Evolutionary conservation across 1,140 invertebrate species (phyloP).

Genomic region (Magallana ariakensis): DNA sequence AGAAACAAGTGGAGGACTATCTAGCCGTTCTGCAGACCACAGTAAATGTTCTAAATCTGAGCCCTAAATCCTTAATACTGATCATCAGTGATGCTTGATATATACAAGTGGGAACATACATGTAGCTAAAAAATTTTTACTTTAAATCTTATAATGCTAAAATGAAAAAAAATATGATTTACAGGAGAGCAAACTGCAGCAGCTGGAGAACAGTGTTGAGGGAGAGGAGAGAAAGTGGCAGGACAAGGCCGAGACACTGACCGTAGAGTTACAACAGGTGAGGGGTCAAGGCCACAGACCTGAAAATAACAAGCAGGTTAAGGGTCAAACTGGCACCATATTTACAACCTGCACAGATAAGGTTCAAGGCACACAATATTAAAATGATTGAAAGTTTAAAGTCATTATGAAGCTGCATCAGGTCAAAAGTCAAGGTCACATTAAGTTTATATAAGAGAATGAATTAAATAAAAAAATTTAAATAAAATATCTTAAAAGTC

Average conservation of each 20-base stretch:
- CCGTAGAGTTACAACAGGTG: slow-evolving; percentile 70
- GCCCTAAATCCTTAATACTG: background rate
- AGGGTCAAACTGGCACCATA: too few species aligned
- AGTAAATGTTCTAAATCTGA: slow-evolving; percentile 62
- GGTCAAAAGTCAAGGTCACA: too few species aligned
- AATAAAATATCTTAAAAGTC: background rate
- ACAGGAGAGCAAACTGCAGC: slow-evolving; percentile 85
- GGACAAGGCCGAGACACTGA: slow-evolving; percentile 73
- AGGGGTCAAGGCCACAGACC: background rate
- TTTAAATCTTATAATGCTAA: too few species aligned
- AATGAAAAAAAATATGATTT: background rate
- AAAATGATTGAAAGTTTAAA: background rate
- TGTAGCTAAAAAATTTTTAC: too few species aligned
- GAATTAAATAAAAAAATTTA: too few species aligned
- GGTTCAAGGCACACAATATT: too few species aligned
- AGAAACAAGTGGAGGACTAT: slow-evolving; percentile 73
- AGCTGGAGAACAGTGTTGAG: slow-evolving; percentile 86
- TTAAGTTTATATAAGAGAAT: too few species aligned
- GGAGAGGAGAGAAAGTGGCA: slow-evolving; percentile 86
- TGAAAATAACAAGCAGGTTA: background rate
- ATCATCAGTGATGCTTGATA: too few species aligned
- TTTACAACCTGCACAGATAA: too few species aligned
- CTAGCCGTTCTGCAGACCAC: slow-evolving; percentile 72
- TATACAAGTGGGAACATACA: too few species aligned
- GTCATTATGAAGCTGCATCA: too few species aligned